Evolutionary conservation across 2,888 invertebrate species (phyloP).

Genomic region (Apodemia duryi): DNA sequence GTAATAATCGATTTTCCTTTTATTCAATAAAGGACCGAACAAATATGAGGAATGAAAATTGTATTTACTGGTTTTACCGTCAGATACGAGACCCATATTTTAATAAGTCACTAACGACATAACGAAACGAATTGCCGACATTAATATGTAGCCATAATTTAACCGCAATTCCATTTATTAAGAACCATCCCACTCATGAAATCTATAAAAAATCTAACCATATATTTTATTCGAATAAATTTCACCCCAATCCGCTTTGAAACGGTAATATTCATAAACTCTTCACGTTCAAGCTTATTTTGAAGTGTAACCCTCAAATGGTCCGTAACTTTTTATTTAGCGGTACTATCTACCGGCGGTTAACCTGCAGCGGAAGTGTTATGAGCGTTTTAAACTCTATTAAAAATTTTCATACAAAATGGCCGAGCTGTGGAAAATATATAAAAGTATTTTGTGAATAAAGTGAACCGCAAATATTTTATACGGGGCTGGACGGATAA

Average conservation of each 20-base stretch:
- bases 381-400: constrained; percentile 6
- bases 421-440: background rate
- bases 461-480: background rate
- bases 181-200: background rate
- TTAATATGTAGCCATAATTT: background rate
- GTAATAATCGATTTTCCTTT: too few relatives aligned
- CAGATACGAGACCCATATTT: too few relatives aligned
- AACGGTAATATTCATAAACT: constrained; percentile 14
- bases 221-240: constrained; percentile 10
- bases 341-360: constrained; percentile 1
- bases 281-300: constrained; percentile 27
- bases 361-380: constrained; percentile 14
- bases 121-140: background rate
- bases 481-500: background rate
- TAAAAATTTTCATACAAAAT: background rate
- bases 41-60: too few relatives aligned
- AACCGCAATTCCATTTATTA: constrained; percentile 1
- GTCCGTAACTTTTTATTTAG: constrained; percentile 14
- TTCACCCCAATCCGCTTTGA: constrained; percentile 5
- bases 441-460: background rate
- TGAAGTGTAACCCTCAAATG: constrained; percentile 14
- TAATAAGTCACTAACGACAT: background rate
- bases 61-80: too few relatives aligned
- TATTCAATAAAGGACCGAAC: too few relatives aligned
- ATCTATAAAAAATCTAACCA: constrained; percentile 11